These are phyloP conservation scores for Platycnemis pennipes DNA, from an alignment of 2,888 invertebrate species.

Conservation along the genomic window DNA sequence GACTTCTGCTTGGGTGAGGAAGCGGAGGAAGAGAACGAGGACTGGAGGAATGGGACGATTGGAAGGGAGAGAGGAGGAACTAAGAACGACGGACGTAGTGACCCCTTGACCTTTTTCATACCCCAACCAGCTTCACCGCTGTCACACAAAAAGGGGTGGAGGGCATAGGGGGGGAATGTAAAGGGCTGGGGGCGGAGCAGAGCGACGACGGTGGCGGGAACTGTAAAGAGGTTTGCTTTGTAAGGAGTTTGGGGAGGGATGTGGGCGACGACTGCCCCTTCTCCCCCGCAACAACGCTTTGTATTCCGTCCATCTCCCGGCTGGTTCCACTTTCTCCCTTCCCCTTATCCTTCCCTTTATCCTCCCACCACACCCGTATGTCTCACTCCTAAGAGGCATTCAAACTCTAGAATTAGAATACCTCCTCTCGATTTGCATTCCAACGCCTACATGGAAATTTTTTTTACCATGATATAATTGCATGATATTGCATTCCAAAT, in stretches of 20 bases:
- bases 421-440: too few species aligned
- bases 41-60: background rate
- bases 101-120: constrained; percentile 60
- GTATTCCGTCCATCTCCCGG: constrained; percentile 33
- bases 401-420: too few species aligned
- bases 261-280: background rate
- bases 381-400: too few species aligned
- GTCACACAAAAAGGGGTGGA: constrained; percentile 2
- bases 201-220: too few species aligned
- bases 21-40: background rate
- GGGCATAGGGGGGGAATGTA: background rate
- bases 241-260: background rate
- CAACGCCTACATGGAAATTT: too few species aligned
- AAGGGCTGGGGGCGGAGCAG: background rate
- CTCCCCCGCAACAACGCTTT: background rate
- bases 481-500: too few species aligned
- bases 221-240: too few species aligned
- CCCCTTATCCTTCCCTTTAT: background rate
- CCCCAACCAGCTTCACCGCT: background rate
- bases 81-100: background rate
- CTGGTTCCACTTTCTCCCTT: background rate
- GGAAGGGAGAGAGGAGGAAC: background rate
- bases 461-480: too few species aligned
- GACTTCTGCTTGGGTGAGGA: background rate
- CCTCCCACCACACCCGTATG: background rate